Conservation (phyloP, 1,140 invertebrate genomes). For the Portunus trituberculatus region DNA sequence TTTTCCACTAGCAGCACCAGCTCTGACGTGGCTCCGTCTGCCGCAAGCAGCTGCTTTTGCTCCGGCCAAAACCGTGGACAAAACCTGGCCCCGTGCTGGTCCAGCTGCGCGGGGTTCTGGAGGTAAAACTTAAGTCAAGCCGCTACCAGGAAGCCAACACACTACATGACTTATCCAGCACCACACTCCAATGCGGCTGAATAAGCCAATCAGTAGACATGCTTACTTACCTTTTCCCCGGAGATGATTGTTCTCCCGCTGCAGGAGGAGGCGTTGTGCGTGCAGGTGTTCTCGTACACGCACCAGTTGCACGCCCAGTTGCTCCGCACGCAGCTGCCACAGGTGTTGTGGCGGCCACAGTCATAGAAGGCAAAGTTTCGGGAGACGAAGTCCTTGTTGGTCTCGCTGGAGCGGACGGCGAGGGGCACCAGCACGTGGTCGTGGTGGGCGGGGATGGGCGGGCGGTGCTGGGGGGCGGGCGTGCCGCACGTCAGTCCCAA, state of each 20-base stretch:
- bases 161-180: neutral
- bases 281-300: constrained; percentile 96
- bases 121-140: constrained; percentile 77
- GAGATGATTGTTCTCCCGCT: constrained; percentile 89
- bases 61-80: constrained; percentile 90
- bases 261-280: constrained; percentile 91
- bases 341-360: constrained; percentile 92
- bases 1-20: constrained; percentile 94
- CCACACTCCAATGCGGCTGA: neutral
- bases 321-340: constrained; percentile 91
- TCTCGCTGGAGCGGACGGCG: constrained; percentile 94
- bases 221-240: constrained; percentile 87
- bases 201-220: neutral
- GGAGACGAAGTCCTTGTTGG: constrained; percentile 97
- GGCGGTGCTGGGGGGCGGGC: constrained; percentile 85
- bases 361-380: constrained; percentile 96
- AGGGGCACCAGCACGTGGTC: constrained; percentile 95
- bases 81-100: constrained; percentile 87
- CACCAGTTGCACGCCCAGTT: constrained; percentile 98
- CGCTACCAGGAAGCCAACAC: neutral
- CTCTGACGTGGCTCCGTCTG: constrained; percentile 93
- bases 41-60: constrained; percentile 86
- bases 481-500: constrained; percentile 91
- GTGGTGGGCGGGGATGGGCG: constrained; percentile 87
- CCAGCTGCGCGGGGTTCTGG: constrained; percentile 87